Evolutionary conservation across 2,888 invertebrate species (phyloP).

Genomic region (Lasiommata megera): DNA sequence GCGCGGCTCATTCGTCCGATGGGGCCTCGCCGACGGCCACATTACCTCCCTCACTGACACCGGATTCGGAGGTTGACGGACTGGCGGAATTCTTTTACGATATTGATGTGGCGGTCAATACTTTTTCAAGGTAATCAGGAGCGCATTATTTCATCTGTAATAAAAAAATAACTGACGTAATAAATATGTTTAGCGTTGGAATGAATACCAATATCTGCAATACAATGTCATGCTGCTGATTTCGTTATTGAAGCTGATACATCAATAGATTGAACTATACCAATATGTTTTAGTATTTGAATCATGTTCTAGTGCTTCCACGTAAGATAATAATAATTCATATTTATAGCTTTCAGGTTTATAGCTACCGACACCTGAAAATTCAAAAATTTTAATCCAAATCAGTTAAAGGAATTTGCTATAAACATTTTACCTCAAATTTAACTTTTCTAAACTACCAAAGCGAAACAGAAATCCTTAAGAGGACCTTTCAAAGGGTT

Average conservation of each 20-base stretch:
- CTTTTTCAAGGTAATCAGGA: slow-evolving; percentile 60
- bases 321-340: background rate
- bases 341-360: background rate
- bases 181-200: slow-evolving; percentile 2
- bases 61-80: slow-evolving; percentile 72
- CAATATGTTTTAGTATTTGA: background rate
- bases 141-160: slow-evolving; percentile 5
- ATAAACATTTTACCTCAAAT: too few species aligned
- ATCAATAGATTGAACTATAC: background rate
- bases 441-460: too few species aligned
- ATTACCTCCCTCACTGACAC: slow-evolving; percentile 71
- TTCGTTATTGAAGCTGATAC: background rate
- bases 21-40: slow-evolving; percentile 67
- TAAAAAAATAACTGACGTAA: background rate
- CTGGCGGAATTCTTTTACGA: slow-evolving; percentile 75
- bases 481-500: too few species aligned
- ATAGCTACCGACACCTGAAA: too few species aligned
- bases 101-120: slow-evolving; percentile 72
- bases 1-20: slow-evolving; percentile 62
- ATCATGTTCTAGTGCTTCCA: background rate
- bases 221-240: background rate
- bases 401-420: too few species aligned
- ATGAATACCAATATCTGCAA: background rate
- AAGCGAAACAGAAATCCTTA: too few species aligned
- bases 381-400: too few species aligned